phyloP scores from a whole-genome alignment of 37 sponge, comb jelly and placozoan genomes.

The Amphimedon queenslandica region DNA sequence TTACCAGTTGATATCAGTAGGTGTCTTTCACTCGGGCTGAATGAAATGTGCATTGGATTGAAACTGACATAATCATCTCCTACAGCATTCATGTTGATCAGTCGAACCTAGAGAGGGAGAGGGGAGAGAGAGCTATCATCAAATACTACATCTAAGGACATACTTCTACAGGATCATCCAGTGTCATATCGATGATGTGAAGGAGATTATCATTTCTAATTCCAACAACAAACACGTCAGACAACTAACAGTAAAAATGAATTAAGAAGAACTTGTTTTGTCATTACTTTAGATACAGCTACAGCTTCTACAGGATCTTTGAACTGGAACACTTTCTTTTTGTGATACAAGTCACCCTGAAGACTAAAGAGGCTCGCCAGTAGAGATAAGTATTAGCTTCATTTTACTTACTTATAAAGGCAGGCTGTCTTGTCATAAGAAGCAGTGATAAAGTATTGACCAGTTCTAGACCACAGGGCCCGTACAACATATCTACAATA shows the following conservation, averaged over 20 bases:
- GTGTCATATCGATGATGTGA: slow-evolving; percentile 30
- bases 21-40: slow-evolving; percentile 63
- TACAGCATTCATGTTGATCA: slow-evolving; percentile 75
- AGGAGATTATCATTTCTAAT: slow-evolving; percentile 43
- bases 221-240: slow-evolving; percentile 54
- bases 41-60: slow-evolving; percentile 73
- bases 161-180: slow-evolving; percentile 21
- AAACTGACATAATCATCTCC: slow-evolving; percentile 87
- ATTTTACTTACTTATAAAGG: slow-evolving; percentile 63
- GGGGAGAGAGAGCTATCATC: not conserved
- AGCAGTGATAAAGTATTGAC: slow-evolving; percentile 58
- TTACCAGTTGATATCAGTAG: slow-evolving; percentile 83
- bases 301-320: slow-evolving; percentile 66
- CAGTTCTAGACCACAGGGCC: slow-evolving; percentile 52
- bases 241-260: too few relatives aligned
- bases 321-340: slow-evolving; percentile 39
- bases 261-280: too few relatives aligned
- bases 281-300: slow-evolving; percentile 48
- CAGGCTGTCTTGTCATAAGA: slow-evolving; percentile 76
- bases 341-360: slow-evolving; percentile 25
- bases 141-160: not conserved
- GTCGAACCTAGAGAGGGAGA: slow-evolving; percentile 23
- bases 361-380: not conserved
- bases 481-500: slow-evolving; percentile 65
- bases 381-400: too few relatives aligned